Conservation (phyloP, 2,888 invertebrate genomes). For the Anodontia alba region DNA sequence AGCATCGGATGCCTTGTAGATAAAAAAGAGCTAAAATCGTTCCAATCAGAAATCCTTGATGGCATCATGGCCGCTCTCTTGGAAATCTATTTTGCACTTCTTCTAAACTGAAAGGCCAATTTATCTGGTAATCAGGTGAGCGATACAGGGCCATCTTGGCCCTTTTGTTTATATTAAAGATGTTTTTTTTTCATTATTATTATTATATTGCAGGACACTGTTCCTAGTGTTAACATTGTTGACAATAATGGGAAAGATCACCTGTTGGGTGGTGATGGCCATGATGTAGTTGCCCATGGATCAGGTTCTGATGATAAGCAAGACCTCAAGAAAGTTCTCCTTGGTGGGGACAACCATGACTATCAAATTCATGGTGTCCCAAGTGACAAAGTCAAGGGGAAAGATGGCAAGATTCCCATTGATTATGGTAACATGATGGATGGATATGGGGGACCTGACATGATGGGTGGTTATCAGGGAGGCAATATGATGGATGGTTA, state of each 20-base stretch:
- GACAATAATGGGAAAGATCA: background rate
- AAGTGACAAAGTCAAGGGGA: background rate
- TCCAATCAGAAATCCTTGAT: no score
- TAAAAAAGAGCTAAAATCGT: no score
- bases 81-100: no score
- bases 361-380: background rate
- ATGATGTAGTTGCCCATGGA: conserved; percentile 31
- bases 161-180: no score
- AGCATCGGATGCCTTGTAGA: no score
- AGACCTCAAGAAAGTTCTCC: conserved; percentile 20
- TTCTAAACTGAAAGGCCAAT: no score
- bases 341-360: conserved; percentile 50
- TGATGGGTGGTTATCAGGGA: conserved; percentile 17
- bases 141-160: no score
- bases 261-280: conserved; percentile 26
- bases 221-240: background rate
- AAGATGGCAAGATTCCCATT: conserved; percentile 27
- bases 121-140: no score
- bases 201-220: background rate
- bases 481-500: conserved; percentile 20
- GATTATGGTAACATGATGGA: conserved; percentile 44
- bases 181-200: no score
- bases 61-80: no score
- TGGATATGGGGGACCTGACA: conserved; percentile 23
- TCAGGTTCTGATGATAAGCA: background rate